Base-by-base conservation (phyloP, 2,113 vertebrate genomes). In the Vanacampus margaritifer region DNA sequence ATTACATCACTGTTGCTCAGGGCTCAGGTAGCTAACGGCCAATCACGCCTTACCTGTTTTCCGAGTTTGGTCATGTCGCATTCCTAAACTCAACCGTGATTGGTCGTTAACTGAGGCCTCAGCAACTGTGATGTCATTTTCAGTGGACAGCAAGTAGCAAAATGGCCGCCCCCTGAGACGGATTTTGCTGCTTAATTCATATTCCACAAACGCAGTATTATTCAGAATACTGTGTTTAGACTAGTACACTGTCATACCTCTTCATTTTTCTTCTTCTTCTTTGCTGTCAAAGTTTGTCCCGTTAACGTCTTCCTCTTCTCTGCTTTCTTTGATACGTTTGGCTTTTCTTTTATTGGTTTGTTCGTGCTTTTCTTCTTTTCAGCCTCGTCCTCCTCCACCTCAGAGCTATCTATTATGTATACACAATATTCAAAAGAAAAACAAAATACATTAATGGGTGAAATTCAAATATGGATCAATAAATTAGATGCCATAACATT, bases 251-350 rank as follows among this genome's bases (percentile, higher is more conserved):
- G 57, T 5, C 8, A 43, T 73, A 86, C 84, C 87, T 80, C 67
- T 36, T 71, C 73, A 56, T 16, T 74, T 14, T 60, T 79, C 65
- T 83, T 90, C 72, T 85, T 91, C 76, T 88, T 93, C 79, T 90
- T 89, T 6, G 78, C 78, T 8, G 85, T 74, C 0, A 21, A 61
- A 5, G 59, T 62, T 53, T 73, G 79, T 69, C 84, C 85, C 6
- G 81, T 54, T 43, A 58, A 56, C 16, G 23, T 68, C 73, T 88
- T 92, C 74, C 88, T 90, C 84, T 90, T 91, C 21, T 68, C 60
- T 63, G 73, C 45, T 69, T 84, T 79, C 6, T 64, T 64, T 43
- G 68, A 58, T 43, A 48, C 17, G 3, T n/a, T 72, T 2, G 39
- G 6, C 65, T 74, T 58, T 12, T 70, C 79, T 67, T 32, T 32